These are phyloP conservation scores for Glaucomys volans DNA, from an alignment of 2,113 vertebrate genomes.

Conservation along the genomic window DNA sequence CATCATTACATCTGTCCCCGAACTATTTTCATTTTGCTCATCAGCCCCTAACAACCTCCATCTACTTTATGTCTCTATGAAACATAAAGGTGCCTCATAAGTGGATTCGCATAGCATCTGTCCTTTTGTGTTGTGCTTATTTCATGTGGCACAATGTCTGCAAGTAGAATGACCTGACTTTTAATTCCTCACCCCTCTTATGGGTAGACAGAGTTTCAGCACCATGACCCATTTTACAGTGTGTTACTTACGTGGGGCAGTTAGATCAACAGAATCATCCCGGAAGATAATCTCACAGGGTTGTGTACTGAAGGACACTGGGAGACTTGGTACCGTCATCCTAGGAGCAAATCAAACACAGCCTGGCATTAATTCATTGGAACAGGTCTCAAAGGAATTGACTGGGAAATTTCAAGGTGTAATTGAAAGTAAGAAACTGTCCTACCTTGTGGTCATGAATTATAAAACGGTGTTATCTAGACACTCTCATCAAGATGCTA, in stretches of 20 bases:
- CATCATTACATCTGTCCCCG: accelerated
- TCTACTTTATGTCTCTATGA: not conserved
- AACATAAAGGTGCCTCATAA: not conserved
- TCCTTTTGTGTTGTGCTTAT: not conserved
- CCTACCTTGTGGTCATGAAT: not conserved
- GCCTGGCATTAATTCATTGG: not conserved
- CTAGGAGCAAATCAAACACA: not conserved
- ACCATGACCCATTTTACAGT: accelerated
- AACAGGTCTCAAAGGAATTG: not conserved
- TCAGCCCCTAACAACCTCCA: not conserved
- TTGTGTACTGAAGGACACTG: too few relatives aligned
- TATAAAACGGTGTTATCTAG: too few relatives aligned
- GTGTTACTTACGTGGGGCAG: not conserved
- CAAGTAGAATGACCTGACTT: not conserved
- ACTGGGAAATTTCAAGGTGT: too few relatives aligned
- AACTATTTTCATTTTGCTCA: not conserved
- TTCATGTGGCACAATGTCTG: not conserved
- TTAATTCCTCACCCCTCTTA: not conserved
- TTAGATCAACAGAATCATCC: not conserved
- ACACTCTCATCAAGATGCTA: too few relatives aligned
- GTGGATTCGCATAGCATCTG: not conserved
- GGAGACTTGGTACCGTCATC: not conserved
- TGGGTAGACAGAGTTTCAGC: not conserved
- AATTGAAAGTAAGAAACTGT: not conserved
- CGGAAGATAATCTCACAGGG: not conserved